Percentiles rank a stretch among this genome's conserved stretches.
Evolutionary conservation across 2,113 vertebrate genomes (phyloP).

Genomic region (Carettochelys insculpta): DNA sequence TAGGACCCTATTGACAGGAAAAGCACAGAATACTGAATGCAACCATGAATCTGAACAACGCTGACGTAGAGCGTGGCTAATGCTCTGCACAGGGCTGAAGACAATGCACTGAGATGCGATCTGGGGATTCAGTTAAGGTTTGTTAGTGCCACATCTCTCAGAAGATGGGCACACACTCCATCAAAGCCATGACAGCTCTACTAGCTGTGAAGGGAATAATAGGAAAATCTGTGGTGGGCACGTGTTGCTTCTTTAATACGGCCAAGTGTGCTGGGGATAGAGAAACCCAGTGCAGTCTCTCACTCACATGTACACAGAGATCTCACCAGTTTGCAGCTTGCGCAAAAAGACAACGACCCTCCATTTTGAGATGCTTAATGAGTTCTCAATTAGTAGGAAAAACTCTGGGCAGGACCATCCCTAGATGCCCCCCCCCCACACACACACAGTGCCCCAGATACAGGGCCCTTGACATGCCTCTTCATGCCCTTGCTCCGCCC

Average conservation of each 20-base stretch:
- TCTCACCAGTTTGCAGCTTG: not conserved
- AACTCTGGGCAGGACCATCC: too few relatives aligned
- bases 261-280: not conserved
- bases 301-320: not conserved
- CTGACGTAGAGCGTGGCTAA: not conserved
- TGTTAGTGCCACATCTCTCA: not conserved
- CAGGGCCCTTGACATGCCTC: too few relatives aligned
- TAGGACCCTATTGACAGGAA: constrained; percentile 77
- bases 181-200: not conserved
- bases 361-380: not conserved
- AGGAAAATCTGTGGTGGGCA: fast-evolving
- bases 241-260: not conserved
- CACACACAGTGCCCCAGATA: too few relatives aligned
- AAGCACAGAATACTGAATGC: fast-evolving
- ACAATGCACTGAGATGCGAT: not conserved
- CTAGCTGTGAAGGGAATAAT: not conserved
- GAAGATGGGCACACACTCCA: not conserved
- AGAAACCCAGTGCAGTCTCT: not conserved
- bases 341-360: not conserved
- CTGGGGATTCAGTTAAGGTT: not conserved
- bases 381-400: constrained; percentile 32
- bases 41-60: not conserved
- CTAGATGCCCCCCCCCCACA: too few relatives aligned
- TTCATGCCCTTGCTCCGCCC: too few relatives aligned
- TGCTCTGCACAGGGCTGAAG: fast-evolving